phyloP scores from a whole-genome alignment of 2,888 invertebrate species.

The Tenthredo scrophulariae region DNA sequence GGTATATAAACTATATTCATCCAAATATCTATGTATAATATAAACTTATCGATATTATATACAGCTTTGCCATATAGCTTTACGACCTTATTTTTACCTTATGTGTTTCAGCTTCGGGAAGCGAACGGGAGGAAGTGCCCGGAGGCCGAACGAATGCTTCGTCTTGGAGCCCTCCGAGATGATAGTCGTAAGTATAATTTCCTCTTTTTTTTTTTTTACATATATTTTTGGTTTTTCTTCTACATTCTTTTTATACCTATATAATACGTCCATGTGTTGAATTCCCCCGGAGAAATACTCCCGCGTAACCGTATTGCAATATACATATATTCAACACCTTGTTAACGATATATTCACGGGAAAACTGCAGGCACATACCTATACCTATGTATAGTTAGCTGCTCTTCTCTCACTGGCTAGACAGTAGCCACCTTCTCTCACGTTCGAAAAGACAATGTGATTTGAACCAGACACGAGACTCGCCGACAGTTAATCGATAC shows the following conservation, averaged over 20 bases:
- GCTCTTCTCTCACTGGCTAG: neutral
- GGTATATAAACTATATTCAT: neutral
- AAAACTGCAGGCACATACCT: neutral
- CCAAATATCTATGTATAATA: neutral
- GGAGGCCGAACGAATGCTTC: slow-evolving; percentile 91
- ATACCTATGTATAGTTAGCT: neutral
- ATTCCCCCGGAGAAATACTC: neutral
- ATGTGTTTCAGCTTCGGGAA: slow-evolving; percentile 88
- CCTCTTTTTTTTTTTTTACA: neutral
- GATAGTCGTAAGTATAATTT: slow-evolving; percentile 87
- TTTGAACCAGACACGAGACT: slow-evolving; percentile 68
- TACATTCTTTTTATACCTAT: slow-evolving; percentile 12
- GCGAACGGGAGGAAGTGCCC: slow-evolving; percentile 87
- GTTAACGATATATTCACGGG: slow-evolving; percentile 13
- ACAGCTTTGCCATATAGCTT: neutral
- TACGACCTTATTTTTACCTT: slow-evolving; percentile 55
- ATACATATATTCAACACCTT: neutral
- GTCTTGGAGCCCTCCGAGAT: slow-evolving; percentile 92
- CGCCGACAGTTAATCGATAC: slow-evolving; percentile 76
- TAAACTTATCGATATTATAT: neutral
- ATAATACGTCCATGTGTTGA: neutral
- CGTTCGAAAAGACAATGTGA: slow-evolving; percentile 71
- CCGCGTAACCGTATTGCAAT: neutral
- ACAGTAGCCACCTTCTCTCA: slow-evolving; percentile 53
- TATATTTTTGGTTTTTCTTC: slow-evolving; percentile 41